Evolutionary conservation across 2,797 vertebrate species (phyloP).

Genomic region (Rachycentron canadum): DNA sequence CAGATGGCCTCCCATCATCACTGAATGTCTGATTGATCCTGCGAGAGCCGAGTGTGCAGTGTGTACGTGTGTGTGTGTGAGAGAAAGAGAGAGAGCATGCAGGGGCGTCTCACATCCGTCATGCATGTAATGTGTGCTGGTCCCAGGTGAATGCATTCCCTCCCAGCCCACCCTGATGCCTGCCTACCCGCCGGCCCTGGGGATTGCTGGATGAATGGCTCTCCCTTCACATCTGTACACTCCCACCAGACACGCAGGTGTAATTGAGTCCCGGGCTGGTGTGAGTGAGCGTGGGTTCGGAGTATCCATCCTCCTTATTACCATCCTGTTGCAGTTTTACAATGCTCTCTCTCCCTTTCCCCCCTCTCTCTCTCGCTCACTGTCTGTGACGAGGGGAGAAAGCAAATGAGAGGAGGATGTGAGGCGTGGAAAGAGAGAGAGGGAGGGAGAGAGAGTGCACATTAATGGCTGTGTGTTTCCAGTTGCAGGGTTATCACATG

Average conservation of each 20-base stretch:
- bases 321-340: constrained; percentile 66
- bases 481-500: constrained; percentile 73
- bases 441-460: constrained; percentile 19
- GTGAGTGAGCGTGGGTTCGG: constrained; percentile 66
- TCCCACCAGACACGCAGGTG: constrained; percentile 78
- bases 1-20: constrained; percentile 88
- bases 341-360: constrained; percentile 39
- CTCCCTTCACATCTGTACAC: constrained; percentile 78
- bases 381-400: constrained; percentile 52
- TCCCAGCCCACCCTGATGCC: constrained; percentile 63
- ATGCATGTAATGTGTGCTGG: constrained; percentile 79
- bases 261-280: constrained; percentile 82
- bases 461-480: constrained; percentile 66
- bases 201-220: constrained; percentile 82
- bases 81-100: constrained; percentile 14
- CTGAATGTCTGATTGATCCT: constrained; percentile 90
- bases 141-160: constrained; percentile 79
- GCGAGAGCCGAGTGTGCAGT: constrained; percentile 51
- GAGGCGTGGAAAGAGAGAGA: constrained; percentile 15
- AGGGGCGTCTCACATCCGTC: constrained; percentile 75
- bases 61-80: constrained; percentile 24
- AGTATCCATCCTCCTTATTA: constrained; percentile 80
- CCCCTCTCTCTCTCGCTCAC: constrained; percentile 16
- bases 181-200: constrained; percentile 68
- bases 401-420: constrained; percentile 63